These are phyloP conservation scores for Melanaphis sacchari DNA, from an alignment of 1,140 invertebrate species.

Conservation along the genomic window DNA sequence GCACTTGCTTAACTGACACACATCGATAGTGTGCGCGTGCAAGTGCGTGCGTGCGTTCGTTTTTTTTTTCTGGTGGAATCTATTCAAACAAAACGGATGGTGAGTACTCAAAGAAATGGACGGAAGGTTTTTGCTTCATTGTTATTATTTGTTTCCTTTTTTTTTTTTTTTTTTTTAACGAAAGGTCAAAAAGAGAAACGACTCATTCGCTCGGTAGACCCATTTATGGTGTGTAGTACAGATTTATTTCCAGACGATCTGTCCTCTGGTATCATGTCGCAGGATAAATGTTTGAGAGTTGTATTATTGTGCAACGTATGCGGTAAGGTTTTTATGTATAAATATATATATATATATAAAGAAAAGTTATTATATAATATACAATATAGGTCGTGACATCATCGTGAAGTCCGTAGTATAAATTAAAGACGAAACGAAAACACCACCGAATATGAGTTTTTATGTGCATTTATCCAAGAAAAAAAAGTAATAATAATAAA, in stretches of 20 bases:
- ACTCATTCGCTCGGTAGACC: background rate
- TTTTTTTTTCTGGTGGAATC: background rate
- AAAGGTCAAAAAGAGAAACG: background rate
- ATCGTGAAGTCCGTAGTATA: background rate
- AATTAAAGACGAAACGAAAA: background rate
- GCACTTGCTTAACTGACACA: background rate
- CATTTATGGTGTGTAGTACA: background rate
- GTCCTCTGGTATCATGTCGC: background rate
- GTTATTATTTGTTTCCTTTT: background rate
- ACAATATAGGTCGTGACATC: background rate
- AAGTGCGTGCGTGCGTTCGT: background rate
- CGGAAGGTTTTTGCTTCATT: conserved; percentile 2
- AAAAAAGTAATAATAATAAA: too few relatives aligned
- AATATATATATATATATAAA: background rate
- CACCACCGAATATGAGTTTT: background rate
- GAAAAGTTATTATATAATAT: background rate
- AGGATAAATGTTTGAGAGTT: background rate
- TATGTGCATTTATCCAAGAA: background rate
- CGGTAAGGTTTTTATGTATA: too few relatives aligned
- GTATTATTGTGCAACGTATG: background rate
- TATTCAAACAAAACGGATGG: background rate
- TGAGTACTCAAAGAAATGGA: background rate
- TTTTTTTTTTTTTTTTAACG: background rate
- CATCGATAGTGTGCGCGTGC: too few relatives aligned
- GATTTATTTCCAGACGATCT: background rate